Conservation (phyloP, 2,797 vertebrate genomes). For the Picus viridis region DNA sequence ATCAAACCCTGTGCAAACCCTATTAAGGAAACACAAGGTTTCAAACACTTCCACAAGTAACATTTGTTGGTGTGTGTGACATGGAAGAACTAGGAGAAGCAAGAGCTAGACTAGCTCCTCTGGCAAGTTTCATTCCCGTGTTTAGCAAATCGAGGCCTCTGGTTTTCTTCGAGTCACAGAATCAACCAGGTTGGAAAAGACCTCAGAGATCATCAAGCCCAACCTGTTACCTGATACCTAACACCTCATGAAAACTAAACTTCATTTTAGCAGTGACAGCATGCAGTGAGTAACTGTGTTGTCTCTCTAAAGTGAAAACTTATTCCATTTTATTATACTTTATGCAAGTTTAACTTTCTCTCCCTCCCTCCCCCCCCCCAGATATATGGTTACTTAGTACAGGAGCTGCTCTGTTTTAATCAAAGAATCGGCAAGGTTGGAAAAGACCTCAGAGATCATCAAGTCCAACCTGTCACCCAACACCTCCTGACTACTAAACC, state of each 20-base stretch:
- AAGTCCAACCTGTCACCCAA: no score
- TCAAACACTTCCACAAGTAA: slow-evolving; percentile 12
- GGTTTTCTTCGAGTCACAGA: neutral
- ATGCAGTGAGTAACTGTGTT: slow-evolving; percentile 24
- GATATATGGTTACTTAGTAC: slow-evolving; percentile 19
- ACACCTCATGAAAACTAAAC: neutral
- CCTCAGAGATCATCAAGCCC: no score
- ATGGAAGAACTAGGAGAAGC: neutral
- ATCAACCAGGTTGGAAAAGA: no score
- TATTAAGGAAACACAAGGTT: slow-evolving; percentile 26
- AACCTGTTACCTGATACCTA: no score
- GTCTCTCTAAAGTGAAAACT: slow-evolving; percentile 36
- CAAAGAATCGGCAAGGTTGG: no score
- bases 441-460: no score
- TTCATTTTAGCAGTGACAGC: slow-evolving; percentile 43
- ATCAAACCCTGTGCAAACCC: neutral
- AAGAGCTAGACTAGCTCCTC: neutral
- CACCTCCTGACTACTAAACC: no score
- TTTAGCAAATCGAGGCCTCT: neutral
- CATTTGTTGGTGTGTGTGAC: neutral
- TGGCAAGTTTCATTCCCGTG: slow-evolving; percentile 12
- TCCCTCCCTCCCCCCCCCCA: no score
- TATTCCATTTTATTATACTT: slow-evolving; percentile 38
- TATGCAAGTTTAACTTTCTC: slow-evolving; percentile 24
- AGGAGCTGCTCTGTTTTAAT: slow-evolving; percentile 47